phyloP scores from a whole-genome alignment of 2,113 vertebrate genomes.

The crab-eating macaque (Macaca fascicularis) region DNA sequence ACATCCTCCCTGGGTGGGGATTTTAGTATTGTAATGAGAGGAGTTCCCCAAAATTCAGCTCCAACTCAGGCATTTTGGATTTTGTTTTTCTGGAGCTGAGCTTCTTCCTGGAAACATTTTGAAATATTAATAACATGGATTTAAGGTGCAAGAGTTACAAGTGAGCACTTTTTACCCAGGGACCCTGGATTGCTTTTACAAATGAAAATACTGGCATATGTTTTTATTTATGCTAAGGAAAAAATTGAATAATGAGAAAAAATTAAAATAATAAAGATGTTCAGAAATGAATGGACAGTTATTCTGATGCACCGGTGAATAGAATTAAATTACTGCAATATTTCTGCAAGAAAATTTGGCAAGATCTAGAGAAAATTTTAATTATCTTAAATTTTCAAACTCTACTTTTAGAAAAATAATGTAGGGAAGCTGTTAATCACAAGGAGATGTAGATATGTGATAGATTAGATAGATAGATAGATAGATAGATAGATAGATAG shows the following conservation, averaged over 20 bases:
- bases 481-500: too few species aligned
- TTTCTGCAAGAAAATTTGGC: not conserved
- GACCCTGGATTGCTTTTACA: not conserved
- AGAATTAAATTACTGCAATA: not conserved
- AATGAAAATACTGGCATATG: not conserved
- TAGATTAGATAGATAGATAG: not conserved
- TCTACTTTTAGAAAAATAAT: not conserved
- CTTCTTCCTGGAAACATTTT: too few species aligned
- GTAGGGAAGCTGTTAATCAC: not conserved
- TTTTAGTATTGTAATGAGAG: too few species aligned
- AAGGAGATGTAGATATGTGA: not conserved
- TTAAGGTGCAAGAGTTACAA: too few species aligned
- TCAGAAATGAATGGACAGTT: not conserved
- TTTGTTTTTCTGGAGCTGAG: too few species aligned
- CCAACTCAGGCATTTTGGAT: too few species aligned
- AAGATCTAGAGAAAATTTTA: not conserved
- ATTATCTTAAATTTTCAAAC: not conserved
- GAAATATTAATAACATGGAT: too few species aligned
- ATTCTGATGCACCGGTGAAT: not conserved
- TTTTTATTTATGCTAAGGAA: not conserved
- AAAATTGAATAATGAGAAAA: not conserved
- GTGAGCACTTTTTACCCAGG: too few species aligned
- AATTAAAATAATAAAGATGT: not conserved
- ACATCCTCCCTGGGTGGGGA: too few species aligned
- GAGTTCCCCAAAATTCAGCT: too few species aligned